Evolutionary conservation across 2,113 vertebrate species (phyloP), one percentile per base, ranked within the genome.

Genomic region (Trogon surrucura): DNA sequence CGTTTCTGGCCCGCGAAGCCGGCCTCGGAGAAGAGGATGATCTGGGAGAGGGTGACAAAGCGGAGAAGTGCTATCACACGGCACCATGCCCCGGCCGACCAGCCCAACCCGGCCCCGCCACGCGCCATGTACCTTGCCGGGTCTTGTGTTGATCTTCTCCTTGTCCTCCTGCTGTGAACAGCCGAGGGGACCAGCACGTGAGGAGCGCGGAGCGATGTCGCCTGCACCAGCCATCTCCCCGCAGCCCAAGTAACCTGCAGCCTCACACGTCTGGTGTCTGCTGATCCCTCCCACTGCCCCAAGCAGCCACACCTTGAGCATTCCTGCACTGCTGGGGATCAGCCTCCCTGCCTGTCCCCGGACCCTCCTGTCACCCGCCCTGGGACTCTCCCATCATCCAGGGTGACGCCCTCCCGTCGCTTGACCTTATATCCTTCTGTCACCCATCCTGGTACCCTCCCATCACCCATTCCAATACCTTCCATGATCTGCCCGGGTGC

Each of bases 131-230:
- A 99, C 99, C 99, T 99, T 99, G 93, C 99, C 99, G 3, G 99
- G 99, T 29, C 99, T 98, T 18, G 95, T 98, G 86, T 99, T 99
- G 89, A 98, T 98, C 89, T 99, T 99, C 73, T 99, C 93, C 97
- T 93, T 77, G 7, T 98, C 98, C 10, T 98, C 98, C 85, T 95
- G 77, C 96, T 96, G 95, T 13, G 78, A 70, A 92, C 36, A 72
- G 22, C 29, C 38, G 2, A 80, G 62, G n/a, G 14, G 27, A 10
- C 3, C 3, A 73, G 38, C 0, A 4, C 1, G 10, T 89, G 48
- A 96, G 80, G 84, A 69, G 48, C n/a, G 0, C 2, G 7, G 80
- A 34, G 25, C 51, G 44, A 50, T 30, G 2, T 20, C 2, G 0
- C 53, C 58, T 1, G 11, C 48, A 4, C 48, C 92, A 25, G 95